Conservation (phyloP, 92 coral and sea anemone genomes). For the Phenganax stokvisi region DNA sequence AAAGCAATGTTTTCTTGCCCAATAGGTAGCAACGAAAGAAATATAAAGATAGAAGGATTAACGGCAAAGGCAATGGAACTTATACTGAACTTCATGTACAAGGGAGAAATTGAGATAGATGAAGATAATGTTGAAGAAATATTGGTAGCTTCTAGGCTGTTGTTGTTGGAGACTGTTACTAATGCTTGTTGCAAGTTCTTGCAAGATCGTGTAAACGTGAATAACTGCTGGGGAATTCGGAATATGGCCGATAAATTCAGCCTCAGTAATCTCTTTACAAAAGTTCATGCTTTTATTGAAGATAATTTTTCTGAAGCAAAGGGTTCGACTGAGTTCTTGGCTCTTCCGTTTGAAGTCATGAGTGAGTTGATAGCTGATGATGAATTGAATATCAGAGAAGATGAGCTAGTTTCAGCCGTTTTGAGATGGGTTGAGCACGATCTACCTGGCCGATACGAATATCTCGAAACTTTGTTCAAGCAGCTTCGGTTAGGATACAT, state of each 20-base stretch:
- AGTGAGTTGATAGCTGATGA: conserved; percentile 65
- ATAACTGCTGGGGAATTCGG: conserved; percentile 96
- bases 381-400: conserved; percentile 67
- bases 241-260: conserved; percentile 73
- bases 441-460: conserved; percentile 44
- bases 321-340: conserved; percentile 62
- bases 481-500: conserved; percentile 74
- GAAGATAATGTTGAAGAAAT: conserved; percentile 97
- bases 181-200: conserved; percentile 81
- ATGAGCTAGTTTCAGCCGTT: conserved; percentile 75
- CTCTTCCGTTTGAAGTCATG: conserved; percentile 68
- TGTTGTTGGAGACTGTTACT: conserved; percentile 69
- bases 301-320: conserved; percentile 76
- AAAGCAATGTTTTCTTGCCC: conserved; percentile 95
- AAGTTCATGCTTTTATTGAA: conserved; percentile 70
- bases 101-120: conserved; percentile 66
- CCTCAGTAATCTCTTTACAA: conserved; percentile 62
- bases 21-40: conserved; percentile 57
- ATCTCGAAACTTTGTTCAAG: conserved; percentile 60
- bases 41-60: conserved; percentile 62
- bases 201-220: conserved; percentile 75
- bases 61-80: conserved; percentile 71
- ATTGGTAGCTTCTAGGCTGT: conserved; percentile 73
- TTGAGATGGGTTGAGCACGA: conserved; percentile 73
- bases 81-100: conserved; percentile 74